A percentile compares a stretch with the other conserved stretches of the same genome.
phyloP scores from a whole-genome alignment of 1,140 invertebrate species.

The Drosophila busckii region DNA sequence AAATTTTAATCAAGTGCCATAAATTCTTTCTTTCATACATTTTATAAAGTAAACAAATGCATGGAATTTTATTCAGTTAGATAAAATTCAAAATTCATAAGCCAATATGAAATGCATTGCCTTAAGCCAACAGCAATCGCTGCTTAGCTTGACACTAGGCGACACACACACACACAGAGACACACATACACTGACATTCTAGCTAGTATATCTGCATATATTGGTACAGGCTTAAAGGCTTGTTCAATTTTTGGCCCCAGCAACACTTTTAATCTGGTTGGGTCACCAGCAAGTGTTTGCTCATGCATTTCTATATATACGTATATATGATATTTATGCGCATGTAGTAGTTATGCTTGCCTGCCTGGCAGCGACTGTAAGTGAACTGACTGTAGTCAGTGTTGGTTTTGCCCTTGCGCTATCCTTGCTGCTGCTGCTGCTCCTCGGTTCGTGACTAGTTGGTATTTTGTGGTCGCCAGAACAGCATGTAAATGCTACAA shows the following conservation, averaged over 20 bases:
- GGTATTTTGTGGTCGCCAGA: conserved; percentile 65
- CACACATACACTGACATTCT: neutral
- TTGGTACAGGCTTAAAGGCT: no score
- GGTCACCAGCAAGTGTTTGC: no score
- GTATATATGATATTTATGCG: conserved; percentile 74
- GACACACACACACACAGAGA: neutral
- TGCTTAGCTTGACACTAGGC: no score
- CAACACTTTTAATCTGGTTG: conserved; percentile 72
- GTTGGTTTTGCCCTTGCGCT: neutral
- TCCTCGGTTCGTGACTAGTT: conserved; percentile 43
- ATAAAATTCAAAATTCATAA: no score
- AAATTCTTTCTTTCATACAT: no score
- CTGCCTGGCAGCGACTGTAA: conserved; percentile 42
- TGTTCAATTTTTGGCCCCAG: conserved; percentile 35
- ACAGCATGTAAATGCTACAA: conserved; percentile 53
- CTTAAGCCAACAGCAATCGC: no score
- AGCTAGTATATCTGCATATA: no score
- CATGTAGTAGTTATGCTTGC: conserved; percentile 39
- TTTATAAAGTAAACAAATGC: no score
- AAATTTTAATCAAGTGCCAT: no score
- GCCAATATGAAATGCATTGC: no score
- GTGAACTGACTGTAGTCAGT: conserved; percentile 39
- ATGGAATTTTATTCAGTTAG: no score
- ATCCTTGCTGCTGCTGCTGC: neutral
- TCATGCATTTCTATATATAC: no score